Conservation (phyloP, 2,113 vertebrate species). For the Mesocricetus auratus region DNA sequence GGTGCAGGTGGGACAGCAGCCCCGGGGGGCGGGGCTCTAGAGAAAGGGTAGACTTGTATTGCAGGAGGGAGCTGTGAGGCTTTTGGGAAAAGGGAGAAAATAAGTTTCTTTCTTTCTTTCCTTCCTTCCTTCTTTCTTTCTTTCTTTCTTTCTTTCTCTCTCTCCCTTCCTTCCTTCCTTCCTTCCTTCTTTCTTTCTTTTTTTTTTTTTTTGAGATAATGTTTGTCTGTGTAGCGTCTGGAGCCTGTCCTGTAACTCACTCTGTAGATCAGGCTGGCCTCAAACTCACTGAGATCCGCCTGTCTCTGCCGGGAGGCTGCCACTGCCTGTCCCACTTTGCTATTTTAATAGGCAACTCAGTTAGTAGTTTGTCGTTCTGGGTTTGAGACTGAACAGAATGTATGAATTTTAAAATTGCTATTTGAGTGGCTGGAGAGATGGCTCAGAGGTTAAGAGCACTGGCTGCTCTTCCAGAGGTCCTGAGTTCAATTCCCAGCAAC, state of each 20-base stretch:
- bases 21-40: background rate
- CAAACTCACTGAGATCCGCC: too few species aligned
- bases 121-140: too few species aligned
- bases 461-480: background rate
- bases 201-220: too few species aligned
- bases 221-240: too few species aligned
- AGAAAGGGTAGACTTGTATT: background rate
- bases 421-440: background rate
- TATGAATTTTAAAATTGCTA: background rate
- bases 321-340: too few species aligned
- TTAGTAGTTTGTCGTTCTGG: background rate
- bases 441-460: background rate
- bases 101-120: background rate
- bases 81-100: background rate
- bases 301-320: too few species aligned
- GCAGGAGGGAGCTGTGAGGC: background rate
- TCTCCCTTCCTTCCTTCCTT: too few species aligned
- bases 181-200: too few species aligned
- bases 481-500: background rate
- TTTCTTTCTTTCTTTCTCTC: too few species aligned
- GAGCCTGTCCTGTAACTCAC: too few species aligned
- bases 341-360: background rate
- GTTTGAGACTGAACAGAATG: background rate
- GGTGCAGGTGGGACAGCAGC: background rate
- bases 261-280: too few species aligned